These are phyloP conservation scores for Limnephilus rhombicus DNA, from an alignment of 2,888 invertebrate species.

Conservation along the genomic window DNA sequence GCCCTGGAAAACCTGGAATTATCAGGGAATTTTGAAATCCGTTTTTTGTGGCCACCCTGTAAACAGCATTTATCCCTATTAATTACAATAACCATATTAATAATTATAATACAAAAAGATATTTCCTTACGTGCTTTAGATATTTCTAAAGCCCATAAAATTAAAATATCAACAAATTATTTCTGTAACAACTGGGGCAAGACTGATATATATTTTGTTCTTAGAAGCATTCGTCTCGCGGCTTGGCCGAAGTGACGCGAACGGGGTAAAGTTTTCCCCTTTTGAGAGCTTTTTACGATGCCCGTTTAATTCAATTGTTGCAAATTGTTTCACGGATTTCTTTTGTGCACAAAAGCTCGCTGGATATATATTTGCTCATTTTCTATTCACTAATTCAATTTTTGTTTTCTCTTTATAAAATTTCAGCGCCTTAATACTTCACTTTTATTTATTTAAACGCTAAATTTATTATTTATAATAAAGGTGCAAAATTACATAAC, in stretches of 20 bases:
- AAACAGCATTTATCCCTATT: no score
- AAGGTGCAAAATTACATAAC: no score
- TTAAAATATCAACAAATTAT: not conserved
- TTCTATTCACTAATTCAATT: not conserved
- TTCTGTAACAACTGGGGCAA: not conserved
- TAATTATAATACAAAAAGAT: not conserved
- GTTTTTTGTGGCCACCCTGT: no score
- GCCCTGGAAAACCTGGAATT: no score
- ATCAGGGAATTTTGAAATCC: no score
- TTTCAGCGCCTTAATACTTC: not conserved
- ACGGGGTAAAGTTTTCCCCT: not conserved
- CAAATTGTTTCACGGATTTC: constrained; percentile 4
- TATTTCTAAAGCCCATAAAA: not conserved
- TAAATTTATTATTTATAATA: no score
- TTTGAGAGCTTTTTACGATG: constrained; percentile 36
- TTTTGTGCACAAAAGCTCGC: not conserved
- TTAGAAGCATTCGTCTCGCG: not conserved
- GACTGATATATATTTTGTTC: not conserved
- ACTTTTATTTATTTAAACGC: not conserved
- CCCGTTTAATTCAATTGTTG: constrained; percentile 15
- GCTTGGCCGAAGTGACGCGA: not conserved
- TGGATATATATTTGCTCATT: not conserved
- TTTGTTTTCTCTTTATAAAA: not conserved
- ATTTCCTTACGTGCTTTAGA: not conserved
- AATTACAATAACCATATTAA: not conserved